Evolutionary conservation across 2,888 invertebrate genomes (phyloP).

Genomic region (Polydrusus pterygomalis): DNA sequence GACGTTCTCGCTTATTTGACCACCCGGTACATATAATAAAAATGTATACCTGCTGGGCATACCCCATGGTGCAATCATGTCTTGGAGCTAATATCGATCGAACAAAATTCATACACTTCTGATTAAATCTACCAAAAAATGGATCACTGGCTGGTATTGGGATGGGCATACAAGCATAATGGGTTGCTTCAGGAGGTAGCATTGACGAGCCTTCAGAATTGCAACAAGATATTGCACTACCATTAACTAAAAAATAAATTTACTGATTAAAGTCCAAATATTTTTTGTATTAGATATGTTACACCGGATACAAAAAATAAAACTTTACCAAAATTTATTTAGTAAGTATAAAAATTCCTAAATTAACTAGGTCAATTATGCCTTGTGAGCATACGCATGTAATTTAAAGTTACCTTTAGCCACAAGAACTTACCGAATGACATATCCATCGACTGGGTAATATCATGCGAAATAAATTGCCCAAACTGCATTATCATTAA

Average conservation of each 20-base stretch:
- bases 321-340: too few species aligned
- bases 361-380: not conserved
- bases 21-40: too few species aligned
- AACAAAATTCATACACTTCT: constrained; percentile 83
- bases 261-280: too few species aligned
- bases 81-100: constrained; percentile 80
- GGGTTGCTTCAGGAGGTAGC: constrained; percentile 74
- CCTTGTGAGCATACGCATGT: too few species aligned
- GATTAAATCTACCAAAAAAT: constrained; percentile 76
- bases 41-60: constrained; percentile 80
- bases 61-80: constrained; percentile 80
- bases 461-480: constrained; percentile 86
- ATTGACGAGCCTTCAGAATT: constrained; percentile 74
- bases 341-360: not conserved
- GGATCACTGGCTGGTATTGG: constrained; percentile 76
- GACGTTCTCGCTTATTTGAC: too few species aligned
- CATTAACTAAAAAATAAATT: constrained; percentile 74
- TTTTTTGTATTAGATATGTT: too few species aligned
- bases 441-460: constrained; percentile 82
- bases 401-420: too few species aligned
- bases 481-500: constrained; percentile 87
- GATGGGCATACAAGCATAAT: constrained; percentile 83
- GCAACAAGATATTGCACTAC: constrained; percentile 85
- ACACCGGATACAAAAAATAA: too few species aligned
- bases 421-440: constrained; percentile 75